Percentiles rank a stretch among this genome's conserved stretches.
Conservation (phyloP, 2,797 vertebrate species). For the Scolopax bukidnonensis region DNA sequence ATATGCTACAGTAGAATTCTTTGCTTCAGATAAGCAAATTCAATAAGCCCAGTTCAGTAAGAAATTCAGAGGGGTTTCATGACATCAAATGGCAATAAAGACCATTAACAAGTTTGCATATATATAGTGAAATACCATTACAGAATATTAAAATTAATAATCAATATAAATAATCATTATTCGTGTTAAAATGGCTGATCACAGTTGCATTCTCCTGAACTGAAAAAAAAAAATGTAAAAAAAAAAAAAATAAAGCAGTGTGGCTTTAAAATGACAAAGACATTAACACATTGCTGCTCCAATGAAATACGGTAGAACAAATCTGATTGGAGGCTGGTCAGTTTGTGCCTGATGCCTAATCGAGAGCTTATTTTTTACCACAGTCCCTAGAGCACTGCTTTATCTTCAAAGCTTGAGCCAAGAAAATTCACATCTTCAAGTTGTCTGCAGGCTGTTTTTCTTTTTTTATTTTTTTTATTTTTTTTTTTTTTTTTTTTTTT, state of each 20-base stretch:
- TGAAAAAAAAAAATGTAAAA: neutral
- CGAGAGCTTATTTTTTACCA: slow-evolving; percentile 58
- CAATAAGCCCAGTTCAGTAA: neutral
- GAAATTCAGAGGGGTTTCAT: neutral
- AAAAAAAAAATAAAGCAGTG: neutral
- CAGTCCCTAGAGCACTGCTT: slow-evolving; percentile 50
- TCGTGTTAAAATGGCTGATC: neutral
- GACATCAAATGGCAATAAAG: neutral
- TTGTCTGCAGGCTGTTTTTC: slow-evolving; percentile 63
- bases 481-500: neutral
- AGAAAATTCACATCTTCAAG: slow-evolving; percentile 61
- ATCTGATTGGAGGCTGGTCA: slow-evolving; percentile 50
- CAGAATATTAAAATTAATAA: neutral
- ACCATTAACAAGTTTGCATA: neutral
- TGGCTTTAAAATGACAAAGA: slow-evolving; percentile 49
- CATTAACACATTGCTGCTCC: neutral
- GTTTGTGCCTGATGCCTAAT: slow-evolving; percentile 59
- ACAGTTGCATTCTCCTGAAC: neutral
- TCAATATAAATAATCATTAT: neutral
- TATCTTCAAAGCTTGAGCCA: slow-evolving; percentile 70
- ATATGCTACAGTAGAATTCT: neutral
- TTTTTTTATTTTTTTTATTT: neutral
- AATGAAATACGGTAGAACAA: slow-evolving; percentile 42
- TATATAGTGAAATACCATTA: neutral
- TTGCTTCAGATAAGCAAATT: neutral